phyloP scores from a whole-genome alignment of 2,113 vertebrate species.

The Ceyx melanurus region DNA sequence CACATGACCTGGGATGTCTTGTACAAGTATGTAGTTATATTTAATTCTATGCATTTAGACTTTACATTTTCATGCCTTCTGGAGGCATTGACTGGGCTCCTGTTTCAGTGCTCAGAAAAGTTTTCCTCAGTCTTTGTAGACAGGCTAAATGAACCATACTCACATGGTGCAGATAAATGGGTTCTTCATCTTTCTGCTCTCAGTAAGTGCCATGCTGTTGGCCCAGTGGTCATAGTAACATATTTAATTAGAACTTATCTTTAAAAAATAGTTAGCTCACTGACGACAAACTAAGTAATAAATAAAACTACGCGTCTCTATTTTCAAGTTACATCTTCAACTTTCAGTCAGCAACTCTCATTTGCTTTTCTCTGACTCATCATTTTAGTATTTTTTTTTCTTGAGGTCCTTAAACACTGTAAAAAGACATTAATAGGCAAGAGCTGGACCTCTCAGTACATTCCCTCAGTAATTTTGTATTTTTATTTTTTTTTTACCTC shows the following conservation, averaged over 20 bases:
- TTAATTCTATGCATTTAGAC: not conserved
- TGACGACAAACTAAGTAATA: not conserved
- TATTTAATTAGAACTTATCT: not conserved
- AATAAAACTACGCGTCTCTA: not conserved
- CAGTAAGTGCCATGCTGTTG: rapidly evolving
- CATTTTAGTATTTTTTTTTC: not conserved
- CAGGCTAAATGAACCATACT: not conserved
- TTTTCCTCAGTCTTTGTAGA: not conserved
- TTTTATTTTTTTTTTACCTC: not conserved
- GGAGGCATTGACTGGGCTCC: not conserved
- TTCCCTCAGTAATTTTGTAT: not conserved
- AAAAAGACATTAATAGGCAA: not conserved
- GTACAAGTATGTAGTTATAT: not conserved
- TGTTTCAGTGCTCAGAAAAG: not conserved
- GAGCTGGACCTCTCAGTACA: not conserved
- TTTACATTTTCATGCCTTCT: not conserved
- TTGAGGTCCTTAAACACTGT: not conserved
- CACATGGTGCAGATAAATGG: not conserved
- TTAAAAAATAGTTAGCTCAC: not conserved
- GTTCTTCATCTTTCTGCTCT: not conserved
- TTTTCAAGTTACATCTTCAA: not conserved
- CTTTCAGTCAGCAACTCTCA: not conserved
- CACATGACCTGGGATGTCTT: not conserved
- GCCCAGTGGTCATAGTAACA: not conserved
- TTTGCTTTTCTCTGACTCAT: not conserved